These are phyloP conservation scores for Ictalurus punctatus DNA, from an alignment of 2,113 vertebrate genomes.

Conservation along the genomic window DNA sequence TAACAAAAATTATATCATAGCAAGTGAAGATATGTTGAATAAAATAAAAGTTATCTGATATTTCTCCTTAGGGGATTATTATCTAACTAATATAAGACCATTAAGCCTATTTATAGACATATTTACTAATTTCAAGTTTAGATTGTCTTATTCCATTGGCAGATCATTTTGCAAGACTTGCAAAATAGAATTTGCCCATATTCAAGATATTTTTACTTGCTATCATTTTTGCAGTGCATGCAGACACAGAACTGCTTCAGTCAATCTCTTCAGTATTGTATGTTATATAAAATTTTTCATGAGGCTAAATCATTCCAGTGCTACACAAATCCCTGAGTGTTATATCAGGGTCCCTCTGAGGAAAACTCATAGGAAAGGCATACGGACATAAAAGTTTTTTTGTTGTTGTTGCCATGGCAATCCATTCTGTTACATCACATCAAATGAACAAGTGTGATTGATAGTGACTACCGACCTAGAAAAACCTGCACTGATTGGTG, in stretches of 20 bases:
- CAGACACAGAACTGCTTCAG: neutral
- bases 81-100: neutral
- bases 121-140: neutral
- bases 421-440: slow-evolving; percentile 40
- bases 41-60: neutral
- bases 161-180: neutral
- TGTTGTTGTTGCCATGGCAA: slow-evolving; percentile 40
- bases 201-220: neutral
- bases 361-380: slow-evolving; percentile 17
- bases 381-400: slow-evolving; percentile 32
- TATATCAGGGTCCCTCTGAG: slow-evolving; percentile 22
- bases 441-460: slow-evolving; percentile 42
- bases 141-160: neutral
- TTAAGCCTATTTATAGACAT: neutral
- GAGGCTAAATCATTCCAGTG: neutral
- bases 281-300: neutral
- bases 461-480: slow-evolving; percentile 45
- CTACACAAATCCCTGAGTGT: slow-evolving; percentile 3
- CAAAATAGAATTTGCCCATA: neutral
- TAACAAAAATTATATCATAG: too few species aligned
- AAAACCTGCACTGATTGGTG: slow-evolving; percentile 22
- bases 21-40: too few species aligned
- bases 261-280: neutral
- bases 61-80: neutral
- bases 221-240: neutral